phyloP scores from a whole-genome alignment of 2,888 invertebrate species.

The Tromatobia lineatoria region DNA sequence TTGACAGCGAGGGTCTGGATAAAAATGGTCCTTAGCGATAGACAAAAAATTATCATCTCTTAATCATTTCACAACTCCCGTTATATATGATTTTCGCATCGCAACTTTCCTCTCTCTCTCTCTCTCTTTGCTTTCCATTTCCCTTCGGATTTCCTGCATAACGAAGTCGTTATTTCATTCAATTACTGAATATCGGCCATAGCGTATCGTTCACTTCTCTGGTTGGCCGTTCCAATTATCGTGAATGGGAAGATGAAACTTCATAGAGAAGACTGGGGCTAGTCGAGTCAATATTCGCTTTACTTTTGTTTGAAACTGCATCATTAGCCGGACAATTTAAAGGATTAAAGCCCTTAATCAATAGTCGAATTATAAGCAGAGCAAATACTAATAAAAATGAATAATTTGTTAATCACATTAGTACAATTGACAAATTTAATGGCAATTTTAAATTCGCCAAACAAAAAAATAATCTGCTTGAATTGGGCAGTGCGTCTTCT shows the following conservation, averaged over 20 bases:
- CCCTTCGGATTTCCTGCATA: conserved; percentile 17
- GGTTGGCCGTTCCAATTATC: conserved; percentile 58
- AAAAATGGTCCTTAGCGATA: background rate
- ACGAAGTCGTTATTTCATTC: conserved; percentile 57
- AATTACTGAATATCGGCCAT: background rate
- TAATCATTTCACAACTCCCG: background rate
- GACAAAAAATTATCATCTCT: background rate
- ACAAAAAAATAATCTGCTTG: too few species aligned
- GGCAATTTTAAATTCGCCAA: too few species aligned
- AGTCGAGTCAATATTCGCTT: background rate
- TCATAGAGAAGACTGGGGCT: background rate
- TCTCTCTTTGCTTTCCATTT: conserved; percentile 14
- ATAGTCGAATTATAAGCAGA: too few species aligned
- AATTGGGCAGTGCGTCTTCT: too few species aligned
- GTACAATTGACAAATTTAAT: too few species aligned
- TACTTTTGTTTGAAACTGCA: too few species aligned
- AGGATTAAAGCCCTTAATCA: too few species aligned
- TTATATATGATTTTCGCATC: conserved; percentile 5
- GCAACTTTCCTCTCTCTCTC: conserved; percentile 2
- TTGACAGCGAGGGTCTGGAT: background rate
- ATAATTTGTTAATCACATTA: too few species aligned
- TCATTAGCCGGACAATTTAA: too few species aligned
- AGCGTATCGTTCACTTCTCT: conserved; percentile 52
- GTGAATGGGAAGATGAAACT: conserved; percentile 44
- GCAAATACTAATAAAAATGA: too few species aligned